Percentiles rank a stretch among this genome's conserved stretches.
phyloP scores from a whole-genome alignment of 2,113 vertebrate species.

The Alethe diademata region DNA sequence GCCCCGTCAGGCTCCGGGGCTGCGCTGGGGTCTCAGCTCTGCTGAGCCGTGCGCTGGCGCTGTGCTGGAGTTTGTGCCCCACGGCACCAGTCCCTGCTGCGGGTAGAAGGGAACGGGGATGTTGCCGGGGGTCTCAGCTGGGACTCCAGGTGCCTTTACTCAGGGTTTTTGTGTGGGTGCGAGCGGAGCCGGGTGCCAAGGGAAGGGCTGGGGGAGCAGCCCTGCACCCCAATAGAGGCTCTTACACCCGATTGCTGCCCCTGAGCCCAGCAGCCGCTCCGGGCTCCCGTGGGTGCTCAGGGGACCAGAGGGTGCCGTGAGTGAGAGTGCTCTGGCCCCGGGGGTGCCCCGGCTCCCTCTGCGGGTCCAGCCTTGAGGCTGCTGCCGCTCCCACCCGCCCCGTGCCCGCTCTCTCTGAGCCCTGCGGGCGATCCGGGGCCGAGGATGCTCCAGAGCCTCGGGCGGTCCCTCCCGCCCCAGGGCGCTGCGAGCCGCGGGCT shows the following conservation, averaged over 20 bases:
- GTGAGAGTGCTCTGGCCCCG: background rate
- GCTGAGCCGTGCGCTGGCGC: fast-evolving
- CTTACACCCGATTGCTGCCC: background rate
- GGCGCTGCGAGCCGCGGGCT: background rate
- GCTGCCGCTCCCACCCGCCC: fast-evolving
- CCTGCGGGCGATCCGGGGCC: background rate
- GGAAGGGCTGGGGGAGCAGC: background rate
- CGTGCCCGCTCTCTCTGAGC: no score
- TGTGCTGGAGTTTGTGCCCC: background rate
- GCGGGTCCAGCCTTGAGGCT: background rate
- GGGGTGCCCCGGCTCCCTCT: background rate
- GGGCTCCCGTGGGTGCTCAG: fast-evolving
- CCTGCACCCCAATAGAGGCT: fast-evolving
- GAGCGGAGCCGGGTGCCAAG: background rate
- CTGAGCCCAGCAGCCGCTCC: background rate
- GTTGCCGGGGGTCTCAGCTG: background rate
- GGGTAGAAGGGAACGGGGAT: background rate
- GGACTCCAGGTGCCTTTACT: background rate
- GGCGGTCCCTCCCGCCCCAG: background rate
- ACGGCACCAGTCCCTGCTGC: background rate
- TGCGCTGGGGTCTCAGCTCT: fast-evolving
- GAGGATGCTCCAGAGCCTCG: background rate
- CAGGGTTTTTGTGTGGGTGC: background rate
- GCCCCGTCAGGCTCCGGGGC: fast-evolving
- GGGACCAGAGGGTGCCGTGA: background rate